Evolutionary conservation across 2,113 vertebrate genomes (phyloP), one percentile per base, ranked within the genome.

Genomic region (Ondatra zibethicus): DNA sequence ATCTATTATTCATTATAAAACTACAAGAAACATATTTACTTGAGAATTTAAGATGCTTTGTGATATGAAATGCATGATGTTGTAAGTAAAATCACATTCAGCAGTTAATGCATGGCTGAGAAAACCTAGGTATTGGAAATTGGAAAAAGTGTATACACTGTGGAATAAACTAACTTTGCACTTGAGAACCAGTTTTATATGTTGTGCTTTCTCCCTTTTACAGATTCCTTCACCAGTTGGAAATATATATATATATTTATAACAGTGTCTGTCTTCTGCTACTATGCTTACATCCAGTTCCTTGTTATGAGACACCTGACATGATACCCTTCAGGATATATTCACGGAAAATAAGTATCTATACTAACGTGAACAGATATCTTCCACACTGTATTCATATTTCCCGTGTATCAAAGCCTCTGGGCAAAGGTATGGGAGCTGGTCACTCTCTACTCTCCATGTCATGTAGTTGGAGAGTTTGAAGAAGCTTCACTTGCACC

Each of bases 211-310:
- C 29, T 36, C 31, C 45, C 5, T 85, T 12, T 31, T 65, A 8
- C 58, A 45, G 6, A 23, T 1, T 0, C 16, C 25, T 0, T 29
- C n/a, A 42, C 27, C 7, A 29, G 2, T 63, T 63, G 55, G n/a
- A 63, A 42, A 61, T 3, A 3, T 16, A 5, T 3, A 3, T 16
- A 5, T 4, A 13, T 45, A 11, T 27, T 21, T 66, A 25, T 33
- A 63, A 31, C 17, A 31, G 7, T 85, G 39, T 47, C 8, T 9
- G 1, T 66, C 25, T 87, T 87, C 10, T 8, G 29, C 63, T 87
- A 47, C 31, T 87, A 47, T 66, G 13, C 13, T 36, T 19, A 19
- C 8, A 11, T 66, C 16, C 27, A 65, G 12, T 21, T 50, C 2
- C 16, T 50, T 50, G 3, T 66, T 17, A 31, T 66, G 31, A 70